Conservation (phyloP, 64 coral and sea anemone genomes). For the Stichodactyla mertensii region DNA sequence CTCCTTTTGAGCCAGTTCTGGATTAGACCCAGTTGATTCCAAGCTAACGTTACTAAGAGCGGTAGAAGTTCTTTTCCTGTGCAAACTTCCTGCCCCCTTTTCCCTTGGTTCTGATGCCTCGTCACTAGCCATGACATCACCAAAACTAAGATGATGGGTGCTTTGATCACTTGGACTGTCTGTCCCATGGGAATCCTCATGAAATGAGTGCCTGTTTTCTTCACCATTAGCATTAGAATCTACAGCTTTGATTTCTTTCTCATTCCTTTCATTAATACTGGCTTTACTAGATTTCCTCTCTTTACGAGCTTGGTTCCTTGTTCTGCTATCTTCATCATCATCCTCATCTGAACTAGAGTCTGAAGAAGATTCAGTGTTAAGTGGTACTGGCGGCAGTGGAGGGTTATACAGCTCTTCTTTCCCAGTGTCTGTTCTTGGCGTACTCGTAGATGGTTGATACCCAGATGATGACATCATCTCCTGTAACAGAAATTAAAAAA, state of each 20-base stretch:
- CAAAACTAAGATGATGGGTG: slow-evolving; percentile 60
- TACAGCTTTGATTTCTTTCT: background rate
- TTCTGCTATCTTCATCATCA: slow-evolving; percentile 48
- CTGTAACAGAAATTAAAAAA: background rate
- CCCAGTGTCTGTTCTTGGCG: slow-evolving; percentile 6
- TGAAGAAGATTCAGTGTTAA: slow-evolving; percentile 58
- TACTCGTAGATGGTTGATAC: background rate
- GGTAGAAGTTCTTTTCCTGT: slow-evolving; percentile 72
- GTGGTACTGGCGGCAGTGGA: slow-evolving; percentile 62
- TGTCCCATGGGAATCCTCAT: slow-evolving; percentile 17
- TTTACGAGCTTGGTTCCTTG: background rate
- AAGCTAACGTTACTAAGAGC: slow-evolving; percentile 55
- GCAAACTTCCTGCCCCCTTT: slow-evolving; percentile 32
- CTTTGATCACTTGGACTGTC: slow-evolving; percentile 87
- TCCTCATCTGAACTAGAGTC: slow-evolving; percentile 91
- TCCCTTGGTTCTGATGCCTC: slow-evolving; percentile 52
- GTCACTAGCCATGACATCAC: slow-evolving; percentile 60
- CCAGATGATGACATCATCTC: slow-evolving; percentile 9
- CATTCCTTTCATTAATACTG: background rate
- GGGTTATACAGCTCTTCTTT: slow-evolving; percentile 52
- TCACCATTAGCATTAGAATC: background rate
- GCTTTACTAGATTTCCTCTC: background rate
- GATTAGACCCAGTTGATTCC: slow-evolving; percentile 63
- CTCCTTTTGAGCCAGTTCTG: slow-evolving; percentile 26
- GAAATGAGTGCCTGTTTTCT: background rate